Evolutionary conservation across 1,140 invertebrate genomes (phyloP).

Genomic region (Homalodisca vitripennis): DNA sequence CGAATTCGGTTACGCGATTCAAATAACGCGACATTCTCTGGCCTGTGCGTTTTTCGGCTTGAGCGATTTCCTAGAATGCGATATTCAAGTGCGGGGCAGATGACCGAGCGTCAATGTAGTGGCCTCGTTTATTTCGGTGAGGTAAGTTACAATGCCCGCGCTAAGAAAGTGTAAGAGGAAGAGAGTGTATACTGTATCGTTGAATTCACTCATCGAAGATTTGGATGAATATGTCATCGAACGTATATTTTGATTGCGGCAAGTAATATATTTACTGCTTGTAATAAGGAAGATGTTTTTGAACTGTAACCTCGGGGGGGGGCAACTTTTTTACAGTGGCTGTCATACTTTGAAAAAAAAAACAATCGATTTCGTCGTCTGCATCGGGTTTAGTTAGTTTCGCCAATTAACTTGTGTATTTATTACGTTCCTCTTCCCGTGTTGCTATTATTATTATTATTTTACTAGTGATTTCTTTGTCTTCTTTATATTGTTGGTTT

Average conservation of each 20-base stretch:
- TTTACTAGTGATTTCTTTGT: too few species aligned
- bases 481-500: too few species aligned
- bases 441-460: too few species aligned
- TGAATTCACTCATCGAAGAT: not conserved
- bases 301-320: too few species aligned
- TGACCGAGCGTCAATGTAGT: not conserved
- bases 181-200: not conserved
- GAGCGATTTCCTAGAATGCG: too few species aligned
- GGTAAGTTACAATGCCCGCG: not conserved
- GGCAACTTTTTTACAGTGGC: too few species aligned
- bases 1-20: not conserved
- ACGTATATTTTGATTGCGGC: not conserved
- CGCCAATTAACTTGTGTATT: too few species aligned
- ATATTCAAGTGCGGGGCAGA: not conserved
- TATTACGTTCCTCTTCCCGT: too few species aligned
- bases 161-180: not conserved
- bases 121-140: not conserved
- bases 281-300: not conserved
- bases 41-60: not conserved
- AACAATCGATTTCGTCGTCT: too few species aligned
- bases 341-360: too few species aligned
- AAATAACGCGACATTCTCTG: not conserved
- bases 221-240: not conserved
- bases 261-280: slow-evolving; percentile 15
- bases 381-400: too few species aligned